Conservation (phyloP, 1,140 invertebrate genomes). For the Tetraneura akinire region DNA sequence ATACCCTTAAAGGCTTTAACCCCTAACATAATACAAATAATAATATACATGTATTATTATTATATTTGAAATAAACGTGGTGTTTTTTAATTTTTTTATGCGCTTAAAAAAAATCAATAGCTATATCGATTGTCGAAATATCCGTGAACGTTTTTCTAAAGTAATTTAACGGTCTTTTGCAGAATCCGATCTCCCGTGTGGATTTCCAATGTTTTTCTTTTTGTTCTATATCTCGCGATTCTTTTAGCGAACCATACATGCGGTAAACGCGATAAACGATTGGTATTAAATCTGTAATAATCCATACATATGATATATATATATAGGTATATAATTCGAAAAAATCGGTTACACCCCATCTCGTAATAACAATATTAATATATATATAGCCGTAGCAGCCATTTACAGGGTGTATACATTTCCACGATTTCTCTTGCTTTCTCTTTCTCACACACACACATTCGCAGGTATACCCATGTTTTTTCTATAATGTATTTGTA, state of each 20-base stretch:
- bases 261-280: background rate
- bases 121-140: background rate
- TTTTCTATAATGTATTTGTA: background rate
- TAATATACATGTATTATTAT: background rate
- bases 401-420: background rate
- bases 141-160: background rate
- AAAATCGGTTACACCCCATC: constrained; percentile 30
- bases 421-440: background rate
- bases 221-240: background rate
- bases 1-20: no score
- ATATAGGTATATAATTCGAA: background rate
- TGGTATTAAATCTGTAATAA: constrained; percentile 20
- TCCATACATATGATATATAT: background rate
- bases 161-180: constrained; percentile 1
- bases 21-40: no score
- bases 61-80: no score
- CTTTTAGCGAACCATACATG: background rate
- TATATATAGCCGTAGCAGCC: no score
- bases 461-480: background rate
- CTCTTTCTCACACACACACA: background rate
- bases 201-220: constrained; percentile 20
- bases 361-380: no score
- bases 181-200: constrained; percentile 7
- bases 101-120: background rate
- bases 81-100: background rate